Base-by-base conservation (phyloP, 2,113 vertebrate species). In the Boulengeromyrus knoepffleri region DNA sequence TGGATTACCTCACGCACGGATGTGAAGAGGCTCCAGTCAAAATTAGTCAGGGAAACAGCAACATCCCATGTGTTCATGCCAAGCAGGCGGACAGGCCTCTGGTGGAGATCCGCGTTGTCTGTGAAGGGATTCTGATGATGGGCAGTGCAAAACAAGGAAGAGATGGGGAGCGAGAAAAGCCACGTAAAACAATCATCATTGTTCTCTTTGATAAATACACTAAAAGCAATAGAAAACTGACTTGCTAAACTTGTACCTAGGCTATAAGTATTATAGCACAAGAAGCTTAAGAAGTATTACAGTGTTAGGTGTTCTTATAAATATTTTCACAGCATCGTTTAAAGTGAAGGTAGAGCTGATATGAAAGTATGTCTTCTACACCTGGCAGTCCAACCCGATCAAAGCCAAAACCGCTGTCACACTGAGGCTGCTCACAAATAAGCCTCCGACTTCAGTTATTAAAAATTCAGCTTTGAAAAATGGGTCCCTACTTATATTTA, bases 31-130 rank as follows among this genome's bases (percentile, higher is more conserved):
- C 92, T 96, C 98, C 98, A 99, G 93, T 99, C 99, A 92, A 98
- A 98, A 93, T 97, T 97, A 84, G 97, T 98, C 91, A 99, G 96
- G 88, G 98, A 97, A 83, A 98, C 95, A 80, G 98, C 97, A 85
- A 99, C 96, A 90, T 99, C 97, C 99, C 99, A 99, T 2, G 98
- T 99, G 95, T 99, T 99, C 94, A 99, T 97, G 92, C 96, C 97
- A 90, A 99, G 95, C 96, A 99, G 96, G 92, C 96, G 96, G 52
- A 96, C 95, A 0, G 97, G 96, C 88, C 96, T 96, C 93, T 98
- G 98, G 85, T 97, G 97, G 8, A 97, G 94, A 92, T 98, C 97
- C 5, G 97, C 96, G 92, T 97, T 98, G 94, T 98, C 98, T 89
- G 94, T 95, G 92, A 98, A 96, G 0, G 97, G 97, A 88, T 92